Conservation (phyloP, 2,113 vertebrate species). For the Chloropsis cyanopogon region DNA sequence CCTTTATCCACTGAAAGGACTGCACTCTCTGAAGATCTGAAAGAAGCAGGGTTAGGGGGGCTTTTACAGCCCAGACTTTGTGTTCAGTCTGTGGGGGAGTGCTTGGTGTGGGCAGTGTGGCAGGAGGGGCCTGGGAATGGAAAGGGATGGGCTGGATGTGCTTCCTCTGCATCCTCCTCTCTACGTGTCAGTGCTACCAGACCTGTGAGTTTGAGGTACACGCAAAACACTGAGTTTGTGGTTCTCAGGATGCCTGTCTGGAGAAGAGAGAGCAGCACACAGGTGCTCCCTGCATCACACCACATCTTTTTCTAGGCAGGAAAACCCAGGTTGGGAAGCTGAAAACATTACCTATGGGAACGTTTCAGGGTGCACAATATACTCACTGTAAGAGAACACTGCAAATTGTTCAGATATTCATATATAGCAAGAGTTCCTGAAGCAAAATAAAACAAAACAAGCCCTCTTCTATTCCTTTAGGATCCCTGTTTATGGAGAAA, state of each 20-base stretch:
- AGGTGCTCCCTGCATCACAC: not conserved
- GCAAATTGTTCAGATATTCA: not conserved
- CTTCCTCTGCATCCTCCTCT: not conserved
- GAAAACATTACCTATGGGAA: not conserved
- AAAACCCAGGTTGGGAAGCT: not conserved
- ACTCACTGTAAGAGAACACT: not conserved
- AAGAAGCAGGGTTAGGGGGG: not conserved
- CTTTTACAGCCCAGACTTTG: not conserved
- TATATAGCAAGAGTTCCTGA: not conserved
- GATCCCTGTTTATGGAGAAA: not conserved
- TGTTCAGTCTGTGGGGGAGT: not conserved
- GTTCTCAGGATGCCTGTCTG: not conserved
- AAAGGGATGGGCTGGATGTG: not conserved
- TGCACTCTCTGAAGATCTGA: not conserved
- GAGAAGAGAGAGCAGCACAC: not conserved
- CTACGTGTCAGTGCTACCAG: not conserved
- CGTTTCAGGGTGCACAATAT: not conserved
- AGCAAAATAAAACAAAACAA: not conserved
- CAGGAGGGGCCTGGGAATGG: not conserved
- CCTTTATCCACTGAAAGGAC: not conserved
- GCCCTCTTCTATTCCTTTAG: not conserved
- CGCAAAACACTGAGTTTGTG: not conserved
- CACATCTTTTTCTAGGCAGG: not conserved
- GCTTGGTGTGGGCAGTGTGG: not conserved
- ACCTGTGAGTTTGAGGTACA: not conserved